Conservation (phyloP, 1,140 invertebrate genomes). For the Spodoptera frugiperda region DNA sequence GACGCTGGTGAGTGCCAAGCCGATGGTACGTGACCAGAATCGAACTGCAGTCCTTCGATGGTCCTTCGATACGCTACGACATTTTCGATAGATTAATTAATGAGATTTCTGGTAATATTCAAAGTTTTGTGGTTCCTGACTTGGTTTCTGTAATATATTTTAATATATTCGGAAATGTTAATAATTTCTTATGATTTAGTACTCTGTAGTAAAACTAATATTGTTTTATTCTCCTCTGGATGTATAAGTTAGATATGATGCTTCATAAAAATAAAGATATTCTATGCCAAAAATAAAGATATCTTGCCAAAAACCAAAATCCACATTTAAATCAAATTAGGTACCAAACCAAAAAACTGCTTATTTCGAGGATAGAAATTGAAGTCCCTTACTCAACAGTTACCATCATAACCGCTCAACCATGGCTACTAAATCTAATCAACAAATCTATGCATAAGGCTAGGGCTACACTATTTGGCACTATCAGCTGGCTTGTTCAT, state of each 20-base stretch:
- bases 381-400: no score
- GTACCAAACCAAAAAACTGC: no score
- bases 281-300: no score
- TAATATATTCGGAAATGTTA: neutral
- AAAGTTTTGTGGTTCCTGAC: conserved; percentile 14
- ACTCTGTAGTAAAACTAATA: neutral
- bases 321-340: no score
- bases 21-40: conserved; percentile 45
- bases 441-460: neutral
- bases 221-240: no score
- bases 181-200: neutral
- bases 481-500: neutral
- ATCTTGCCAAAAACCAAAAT: no score
- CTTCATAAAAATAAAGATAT: no score
- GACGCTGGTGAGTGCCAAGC: conserved; percentile 40
- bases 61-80: conserved; percentile 24
- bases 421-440: neutral
- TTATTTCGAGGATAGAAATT: no score
- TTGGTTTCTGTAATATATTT: conserved; percentile 11
- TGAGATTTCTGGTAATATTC: conserved; percentile 25
- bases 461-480: neutral
- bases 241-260: no score
- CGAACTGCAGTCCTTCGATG: conserved; percentile 7
- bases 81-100: conserved; percentile 34
- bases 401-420: neutral